These are phyloP conservation scores for Aporrectodea caliginosa DNA, from an alignment of 1,140 invertebrate species.

Conservation along the genomic window DNA sequence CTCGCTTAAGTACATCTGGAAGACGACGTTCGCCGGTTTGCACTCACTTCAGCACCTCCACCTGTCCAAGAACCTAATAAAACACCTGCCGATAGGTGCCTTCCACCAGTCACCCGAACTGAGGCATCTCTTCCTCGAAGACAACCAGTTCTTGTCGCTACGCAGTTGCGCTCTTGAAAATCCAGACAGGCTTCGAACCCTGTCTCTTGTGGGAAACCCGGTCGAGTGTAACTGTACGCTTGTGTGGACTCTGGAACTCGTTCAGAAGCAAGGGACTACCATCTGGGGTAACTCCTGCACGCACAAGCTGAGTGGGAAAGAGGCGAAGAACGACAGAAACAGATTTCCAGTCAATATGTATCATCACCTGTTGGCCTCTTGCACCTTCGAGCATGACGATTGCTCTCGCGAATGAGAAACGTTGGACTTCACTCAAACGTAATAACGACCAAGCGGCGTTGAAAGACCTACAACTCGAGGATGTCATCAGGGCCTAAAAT, in stretches of 20 bases:
- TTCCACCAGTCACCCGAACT: slow-evolving; percentile 17
- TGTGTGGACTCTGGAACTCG: slow-evolving; percentile 12
- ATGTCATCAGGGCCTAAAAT: too few species aligned
- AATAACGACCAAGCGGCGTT: too few species aligned
- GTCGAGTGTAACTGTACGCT: slow-evolving; percentile 28
- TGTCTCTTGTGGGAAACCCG: slow-evolving; percentile 25
- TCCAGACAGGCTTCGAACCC: slow-evolving; percentile 10
- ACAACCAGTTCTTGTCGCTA: slow-evolving; percentile 16
- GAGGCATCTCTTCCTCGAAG: slow-evolving; percentile 21
- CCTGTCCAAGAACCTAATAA: slow-evolving; percentile 25
- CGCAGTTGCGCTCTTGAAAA: background rate
- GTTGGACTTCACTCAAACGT: too few species aligned
- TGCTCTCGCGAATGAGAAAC: too few species aligned
- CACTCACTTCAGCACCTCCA: slow-evolving; percentile 15
- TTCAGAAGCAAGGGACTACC: background rate
- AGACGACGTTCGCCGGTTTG: slow-evolving; percentile 18
- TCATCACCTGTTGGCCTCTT: too few species aligned
- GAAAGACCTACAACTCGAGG: too few species aligned
- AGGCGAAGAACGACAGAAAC: too few species aligned
- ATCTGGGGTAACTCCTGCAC: slow-evolving; percentile 1
- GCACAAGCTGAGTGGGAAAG: too few species aligned
- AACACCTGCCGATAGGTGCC: background rate
- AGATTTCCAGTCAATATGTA: too few species aligned
- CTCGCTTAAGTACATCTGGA: slow-evolving; percentile 56
- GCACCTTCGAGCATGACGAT: too few species aligned